These are phyloP conservation scores for Scrobipalpa atriplicella DNA, from an alignment of 2,888 invertebrate genomes.

Conservation along the genomic window DNA sequence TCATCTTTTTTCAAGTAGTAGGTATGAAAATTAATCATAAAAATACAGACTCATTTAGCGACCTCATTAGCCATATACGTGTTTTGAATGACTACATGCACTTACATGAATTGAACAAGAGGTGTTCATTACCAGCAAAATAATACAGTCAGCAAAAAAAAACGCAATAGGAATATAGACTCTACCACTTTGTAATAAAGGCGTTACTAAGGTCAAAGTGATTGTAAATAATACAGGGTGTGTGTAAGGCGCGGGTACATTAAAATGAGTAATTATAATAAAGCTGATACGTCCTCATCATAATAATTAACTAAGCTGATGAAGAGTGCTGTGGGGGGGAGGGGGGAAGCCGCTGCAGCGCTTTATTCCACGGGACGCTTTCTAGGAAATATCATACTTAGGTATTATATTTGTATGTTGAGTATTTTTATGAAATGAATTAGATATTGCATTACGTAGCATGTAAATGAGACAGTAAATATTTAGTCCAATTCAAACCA, in stretches of 20 bases:
- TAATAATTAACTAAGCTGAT: conserved; percentile 77
- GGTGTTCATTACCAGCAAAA: conserved; percentile 1
- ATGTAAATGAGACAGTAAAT: too few species aligned
- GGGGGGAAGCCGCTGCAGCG: conserved; percentile 56
- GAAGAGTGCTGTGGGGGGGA: conserved; percentile 73
- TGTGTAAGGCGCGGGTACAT: conserved; percentile 70
- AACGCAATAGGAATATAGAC: background rate
- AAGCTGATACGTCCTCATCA: conserved; percentile 77
- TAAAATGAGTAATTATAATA: conserved; percentile 82
- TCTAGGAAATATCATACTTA: too few species aligned
- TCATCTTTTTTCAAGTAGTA: too few species aligned
- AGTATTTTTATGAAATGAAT: too few species aligned
- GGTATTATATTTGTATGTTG: background rate
- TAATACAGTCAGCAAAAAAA: background rate
- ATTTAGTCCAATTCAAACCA: too few species aligned
- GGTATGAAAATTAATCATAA: background rate
- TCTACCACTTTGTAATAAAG: background rate
- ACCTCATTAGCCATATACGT: conserved; percentile 8
- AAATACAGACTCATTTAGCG: background rate
- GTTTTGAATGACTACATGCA: conserved; percentile 21
- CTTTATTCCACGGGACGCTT: conserved; percentile 42
- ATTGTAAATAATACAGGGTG: background rate
- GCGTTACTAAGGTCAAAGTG: background rate
- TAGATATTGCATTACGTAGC: too few species aligned
- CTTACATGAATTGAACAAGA: conserved; percentile 22